Evolutionary conservation across 2,888 invertebrate genomes (phyloP), one percentile per base, ranked within the genome.

Genomic region (Candidula unifasciata): DNA sequence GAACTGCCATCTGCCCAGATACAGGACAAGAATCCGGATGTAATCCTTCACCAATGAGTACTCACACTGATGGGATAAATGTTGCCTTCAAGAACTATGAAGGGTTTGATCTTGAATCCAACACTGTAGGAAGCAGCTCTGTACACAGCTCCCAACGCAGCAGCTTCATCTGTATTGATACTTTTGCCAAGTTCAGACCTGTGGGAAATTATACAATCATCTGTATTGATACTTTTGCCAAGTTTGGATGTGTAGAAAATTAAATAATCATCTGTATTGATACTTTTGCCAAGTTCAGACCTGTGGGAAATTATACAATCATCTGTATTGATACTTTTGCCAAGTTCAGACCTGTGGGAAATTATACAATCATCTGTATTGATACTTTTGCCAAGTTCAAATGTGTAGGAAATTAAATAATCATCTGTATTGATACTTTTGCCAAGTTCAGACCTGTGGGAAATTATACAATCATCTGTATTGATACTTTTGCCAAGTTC

Each of bases 141-240:
- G 94, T 99, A 99, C 0, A 98, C 98, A 66, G 99, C 99, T 0
- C 95, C 94, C 81, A 99, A 95, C 0, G 98, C 96, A 10, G 98
- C 97, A 0, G 99, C 98, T 94, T 99, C 99, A 93, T 99, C 99
- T 0, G 99, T 97, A 93, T 99, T 99, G 82, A 99, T 95, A 92
- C 96, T 97, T 93, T 97, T 97, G n/a, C 97, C 96, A 68, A 97
- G 93, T 91, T 97, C 96, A 82, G 91, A 90, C 79, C 94, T 95
- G 87, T 8, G 79, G 71, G 3, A 13, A 76, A 35, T 24, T 6
- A 35, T 24, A 33, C 35, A 69, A 44, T 44, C 6, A 44, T 44
- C 44, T 44, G 99, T 97, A 93, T 99, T 99, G 82, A 99, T 95
- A 92, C 96, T 97, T 93, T 97, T 97, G n/a, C 97, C 96, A 68